phyloP scores from a whole-genome alignment of 92 coral and sea anemone species.

The Actinostola sp. region DNA sequence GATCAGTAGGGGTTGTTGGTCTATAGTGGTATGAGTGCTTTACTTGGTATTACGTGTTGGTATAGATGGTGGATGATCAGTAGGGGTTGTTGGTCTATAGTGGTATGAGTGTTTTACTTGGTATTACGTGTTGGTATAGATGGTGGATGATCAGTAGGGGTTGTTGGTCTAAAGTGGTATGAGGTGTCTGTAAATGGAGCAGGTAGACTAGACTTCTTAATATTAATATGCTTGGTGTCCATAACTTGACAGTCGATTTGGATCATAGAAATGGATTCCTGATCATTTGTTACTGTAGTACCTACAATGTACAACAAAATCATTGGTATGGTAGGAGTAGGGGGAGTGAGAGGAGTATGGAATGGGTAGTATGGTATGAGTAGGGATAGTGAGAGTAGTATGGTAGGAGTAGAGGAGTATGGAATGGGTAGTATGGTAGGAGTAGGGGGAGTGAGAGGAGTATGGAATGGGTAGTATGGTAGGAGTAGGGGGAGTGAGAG shows the following conservation, averaged over 20 bases:
- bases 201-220: slow-evolving; percentile 94
- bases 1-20: background rate
- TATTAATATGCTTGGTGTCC: slow-evolving; percentile 80
- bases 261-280: slow-evolving; percentile 85
- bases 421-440: too few relatives aligned
- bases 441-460: too few relatives aligned
- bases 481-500: too few relatives aligned
- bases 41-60: slow-evolving; percentile 11
- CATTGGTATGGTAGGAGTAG: too few relatives aligned
- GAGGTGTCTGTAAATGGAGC: slow-evolving; percentile 67
- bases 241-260: slow-evolving; percentile 93
- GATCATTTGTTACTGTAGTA: slow-evolving; percentile 62
- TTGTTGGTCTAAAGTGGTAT: slow-evolving; percentile 34
- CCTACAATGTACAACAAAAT: slow-evolving; percentile 32
- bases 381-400: too few relatives aligned
- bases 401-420: too few relatives aligned
- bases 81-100: background rate
- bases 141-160: background rate
- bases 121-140: slow-evolving; percentile 16
- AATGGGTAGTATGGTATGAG: too few relatives aligned
- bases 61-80: background rate
- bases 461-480: too few relatives aligned
- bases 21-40: too few relatives aligned
- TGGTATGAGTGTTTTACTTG: slow-evolving; percentile 13
- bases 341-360: too few relatives aligned